These are phyloP conservation scores for Amazona guildingii DNA, from an alignment of 2,113 vertebrate species.

Conservation along the genomic window DNA sequence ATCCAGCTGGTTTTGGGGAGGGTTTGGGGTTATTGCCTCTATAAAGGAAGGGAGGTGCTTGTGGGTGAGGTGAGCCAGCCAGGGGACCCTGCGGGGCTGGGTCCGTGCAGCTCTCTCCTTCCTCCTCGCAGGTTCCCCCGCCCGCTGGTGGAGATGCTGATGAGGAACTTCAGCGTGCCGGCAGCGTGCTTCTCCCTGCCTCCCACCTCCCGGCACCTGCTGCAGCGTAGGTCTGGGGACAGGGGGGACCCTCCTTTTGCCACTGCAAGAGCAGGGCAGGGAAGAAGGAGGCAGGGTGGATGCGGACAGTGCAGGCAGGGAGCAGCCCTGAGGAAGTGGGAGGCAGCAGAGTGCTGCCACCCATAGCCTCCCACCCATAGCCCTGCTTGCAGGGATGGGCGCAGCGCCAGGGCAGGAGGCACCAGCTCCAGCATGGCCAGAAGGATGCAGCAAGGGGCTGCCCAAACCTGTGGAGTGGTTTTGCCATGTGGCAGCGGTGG, in stretches of 20 bases:
- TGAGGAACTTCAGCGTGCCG: conserved; percentile 69
- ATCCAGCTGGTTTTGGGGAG: not conserved
- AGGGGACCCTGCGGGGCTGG: not conserved
- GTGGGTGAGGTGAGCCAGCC: not conserved
- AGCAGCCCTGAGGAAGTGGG: not conserved
- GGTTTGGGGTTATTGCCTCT: not conserved
- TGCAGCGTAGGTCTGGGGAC: conserved; percentile 66
- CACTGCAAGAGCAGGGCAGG: rapidly evolving
- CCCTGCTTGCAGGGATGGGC: not conserved
- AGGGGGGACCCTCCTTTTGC: not conserved
- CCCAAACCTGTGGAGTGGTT: not conserved
- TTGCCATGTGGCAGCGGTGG: rapidly evolving
- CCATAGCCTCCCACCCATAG: not conserved
- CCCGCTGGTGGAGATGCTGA: conserved; percentile 66
- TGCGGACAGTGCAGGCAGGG: rapidly evolving
- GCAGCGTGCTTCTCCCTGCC: conserved; percentile 73
- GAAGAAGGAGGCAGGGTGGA: not conserved
- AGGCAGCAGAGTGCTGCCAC: not conserved
- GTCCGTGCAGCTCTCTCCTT: rapidly evolving
- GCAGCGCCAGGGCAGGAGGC: not conserved
- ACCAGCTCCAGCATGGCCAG: not conserved
- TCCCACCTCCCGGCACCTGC: conserved; percentile 65
- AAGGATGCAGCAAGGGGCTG: rapidly evolving
- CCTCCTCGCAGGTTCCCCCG: conserved; percentile 60
- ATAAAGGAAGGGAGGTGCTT: not conserved